Conservation (phyloP, 2,113 vertebrate species). For the Psammodynastes pulverulentus region DNA sequence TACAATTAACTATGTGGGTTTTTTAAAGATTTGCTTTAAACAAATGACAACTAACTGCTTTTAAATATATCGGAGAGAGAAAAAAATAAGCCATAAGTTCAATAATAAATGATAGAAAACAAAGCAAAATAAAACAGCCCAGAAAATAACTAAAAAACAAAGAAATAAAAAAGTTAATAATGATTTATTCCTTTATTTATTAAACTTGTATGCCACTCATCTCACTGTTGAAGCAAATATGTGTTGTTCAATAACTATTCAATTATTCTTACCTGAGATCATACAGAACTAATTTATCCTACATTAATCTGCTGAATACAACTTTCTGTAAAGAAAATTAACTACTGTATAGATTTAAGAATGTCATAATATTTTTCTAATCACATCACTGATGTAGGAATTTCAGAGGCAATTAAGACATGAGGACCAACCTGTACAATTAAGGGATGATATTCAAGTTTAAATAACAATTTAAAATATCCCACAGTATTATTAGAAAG, state of each 20-base stretch:
- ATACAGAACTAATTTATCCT: background rate
- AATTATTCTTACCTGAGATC: background rate
- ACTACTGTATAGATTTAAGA: background rate
- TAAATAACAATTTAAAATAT: background rate
- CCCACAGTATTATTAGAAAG: background rate
- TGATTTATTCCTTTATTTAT: background rate
- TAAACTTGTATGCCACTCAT: background rate
- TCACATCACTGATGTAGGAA: background rate
- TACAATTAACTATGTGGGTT: background rate
- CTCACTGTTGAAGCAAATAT: background rate
- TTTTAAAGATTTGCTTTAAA: background rate
- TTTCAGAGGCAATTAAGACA: background rate
- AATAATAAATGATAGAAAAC: background rate
- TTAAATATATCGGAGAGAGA: background rate
- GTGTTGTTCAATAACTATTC: background rate
- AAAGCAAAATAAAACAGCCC: background rate
- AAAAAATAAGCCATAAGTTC: background rate
- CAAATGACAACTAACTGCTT: background rate
- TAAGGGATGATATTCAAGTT: background rate
- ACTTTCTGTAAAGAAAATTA: background rate
- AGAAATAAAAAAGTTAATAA: background rate
- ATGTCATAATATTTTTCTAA: background rate
- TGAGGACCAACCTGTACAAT: background rate
- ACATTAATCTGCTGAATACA: background rate
- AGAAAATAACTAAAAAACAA: background rate